Evolutionary conservation across 2,888 invertebrate species (phyloP).

Genomic region (Ormyrus thymus): DNA sequence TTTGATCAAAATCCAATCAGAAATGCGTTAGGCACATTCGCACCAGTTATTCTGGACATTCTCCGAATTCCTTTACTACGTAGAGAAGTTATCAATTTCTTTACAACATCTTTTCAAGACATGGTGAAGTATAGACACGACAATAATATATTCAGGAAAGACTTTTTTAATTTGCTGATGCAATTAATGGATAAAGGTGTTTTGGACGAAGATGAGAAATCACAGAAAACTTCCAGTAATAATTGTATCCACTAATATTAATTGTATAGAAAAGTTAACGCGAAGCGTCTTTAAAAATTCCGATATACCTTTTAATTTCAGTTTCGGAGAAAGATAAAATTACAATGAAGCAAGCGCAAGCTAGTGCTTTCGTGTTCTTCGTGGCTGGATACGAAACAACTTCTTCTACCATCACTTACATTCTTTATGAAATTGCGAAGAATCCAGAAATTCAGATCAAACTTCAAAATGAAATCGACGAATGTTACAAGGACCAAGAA

Average conservation of each 20-base stretch:
- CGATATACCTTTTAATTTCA: no score
- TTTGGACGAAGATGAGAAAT: no score
- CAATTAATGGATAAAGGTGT: no score
- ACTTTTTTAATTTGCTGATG: no score
- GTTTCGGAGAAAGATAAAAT: conserved; percentile 44
- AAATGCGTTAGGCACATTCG: no score
- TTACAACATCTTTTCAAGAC: not conserved
- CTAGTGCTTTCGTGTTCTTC: conserved; percentile 74
- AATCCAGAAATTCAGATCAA: conserved; percentile 71
- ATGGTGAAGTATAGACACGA: no score
- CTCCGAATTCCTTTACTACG: not conserved
- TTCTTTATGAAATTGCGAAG: conserved; percentile 72
- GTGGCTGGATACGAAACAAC: conserved; percentile 76
- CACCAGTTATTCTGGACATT: not conserved
- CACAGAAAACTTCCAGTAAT: no score
- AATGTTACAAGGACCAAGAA: conserved; percentile 58
- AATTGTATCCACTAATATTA: no score
- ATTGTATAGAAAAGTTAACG: no score
- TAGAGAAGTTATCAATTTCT: conserved; percentile 4
- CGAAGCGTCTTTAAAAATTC: no score
- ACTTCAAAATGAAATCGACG: conserved; percentile 70
- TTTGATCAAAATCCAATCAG: no score
- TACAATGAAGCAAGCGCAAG: conserved; percentile 57
- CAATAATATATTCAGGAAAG: no score
- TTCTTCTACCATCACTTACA: conserved; percentile 74